phyloP scores from a whole-genome alignment of 2,797 vertebrate genomes.

The Eulemur albifrons region DNA sequence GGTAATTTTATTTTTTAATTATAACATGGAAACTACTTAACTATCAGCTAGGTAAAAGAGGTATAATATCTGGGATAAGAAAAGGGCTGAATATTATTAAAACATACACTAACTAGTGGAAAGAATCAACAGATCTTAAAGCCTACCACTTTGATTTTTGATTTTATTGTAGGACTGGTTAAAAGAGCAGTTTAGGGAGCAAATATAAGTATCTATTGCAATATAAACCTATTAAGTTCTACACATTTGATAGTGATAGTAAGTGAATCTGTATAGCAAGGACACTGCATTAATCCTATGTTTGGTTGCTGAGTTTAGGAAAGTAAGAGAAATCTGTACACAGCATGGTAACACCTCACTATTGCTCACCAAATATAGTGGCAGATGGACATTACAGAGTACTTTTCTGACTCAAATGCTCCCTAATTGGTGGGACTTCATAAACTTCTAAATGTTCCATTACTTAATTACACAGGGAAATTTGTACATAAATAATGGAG shows the following conservation, averaged over 20 bases:
- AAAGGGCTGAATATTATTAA: conserved; percentile 3
- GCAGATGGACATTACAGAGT: neutral
- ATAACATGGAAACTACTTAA: neutral
- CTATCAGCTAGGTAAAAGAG: neutral
- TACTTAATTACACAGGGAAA: conserved; percentile 22
- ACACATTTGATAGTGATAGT: neutral
- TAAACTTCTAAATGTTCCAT: neutral
- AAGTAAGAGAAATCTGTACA: neutral
- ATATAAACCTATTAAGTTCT: neutral
- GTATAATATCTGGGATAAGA: neutral
- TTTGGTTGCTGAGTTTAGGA: conserved; percentile 12
- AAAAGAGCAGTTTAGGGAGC: conserved; percentile 23
- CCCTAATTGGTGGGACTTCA: neutral
- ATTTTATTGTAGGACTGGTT: neutral
- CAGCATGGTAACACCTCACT: neutral
- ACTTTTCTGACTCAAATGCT: conserved; percentile 25
- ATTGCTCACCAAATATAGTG: neutral
- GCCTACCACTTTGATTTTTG: neutral
- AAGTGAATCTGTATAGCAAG: neutral
- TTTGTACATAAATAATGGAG: neutral
- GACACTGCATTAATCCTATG: neutral
- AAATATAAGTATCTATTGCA: neutral
- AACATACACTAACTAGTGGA: neutral
- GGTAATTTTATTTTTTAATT: conserved; percentile 1
- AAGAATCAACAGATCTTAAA: conserved; percentile 25